phyloP scores from a whole-genome alignment of 1,140 invertebrate genomes.

The Caenorhabditis remanei region DNA sequence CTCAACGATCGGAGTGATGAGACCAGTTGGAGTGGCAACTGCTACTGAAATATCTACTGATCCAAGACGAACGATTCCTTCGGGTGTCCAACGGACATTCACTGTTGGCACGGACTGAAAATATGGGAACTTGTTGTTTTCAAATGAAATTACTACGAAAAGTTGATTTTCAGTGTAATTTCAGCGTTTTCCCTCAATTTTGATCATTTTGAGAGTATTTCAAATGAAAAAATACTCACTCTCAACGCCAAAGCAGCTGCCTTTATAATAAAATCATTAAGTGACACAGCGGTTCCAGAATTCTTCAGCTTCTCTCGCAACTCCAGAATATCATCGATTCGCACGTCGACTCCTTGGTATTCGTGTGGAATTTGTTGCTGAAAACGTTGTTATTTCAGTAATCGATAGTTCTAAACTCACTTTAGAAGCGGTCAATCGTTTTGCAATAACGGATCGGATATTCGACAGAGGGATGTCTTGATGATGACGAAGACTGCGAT shows the following conservation, averaged over 20 bases:
- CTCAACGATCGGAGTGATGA: conserved; percentile 98
- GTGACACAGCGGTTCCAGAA: conserved; percentile 46
- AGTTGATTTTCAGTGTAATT: too few relatives aligned
- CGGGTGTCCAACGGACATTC: conserved; percentile 80
- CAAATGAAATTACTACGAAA: not conserved
- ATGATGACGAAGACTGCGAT: conserved; percentile 10
- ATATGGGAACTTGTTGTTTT: conserved; percentile 82
- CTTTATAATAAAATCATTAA: conserved; percentile 62
- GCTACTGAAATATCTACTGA: conserved; percentile 96
- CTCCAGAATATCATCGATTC: conserved; percentile 10
- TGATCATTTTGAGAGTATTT: not conserved
- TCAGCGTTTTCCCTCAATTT: too few relatives aligned
- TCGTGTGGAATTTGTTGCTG: conserved; percentile 51
- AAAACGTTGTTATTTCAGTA: not conserved
- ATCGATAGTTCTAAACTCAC: not conserved
- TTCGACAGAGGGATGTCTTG: conserved; percentile 52
- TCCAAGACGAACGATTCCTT: conserved; percentile 43
- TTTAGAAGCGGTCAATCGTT: conserved; percentile 48
- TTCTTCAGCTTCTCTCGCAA: conserved; percentile 42
- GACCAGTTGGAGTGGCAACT: conserved; percentile 92
- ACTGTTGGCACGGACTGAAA: conserved; percentile 92
- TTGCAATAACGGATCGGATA: conserved; percentile 57
- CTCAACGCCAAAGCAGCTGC: conserved; percentile 37
- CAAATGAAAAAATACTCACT: not conserved
- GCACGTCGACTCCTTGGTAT: conserved; percentile 36